Evolutionary conservation across 1,140 invertebrate species (phyloP).

Genomic region (Alviniconcha marisindica): DNA sequence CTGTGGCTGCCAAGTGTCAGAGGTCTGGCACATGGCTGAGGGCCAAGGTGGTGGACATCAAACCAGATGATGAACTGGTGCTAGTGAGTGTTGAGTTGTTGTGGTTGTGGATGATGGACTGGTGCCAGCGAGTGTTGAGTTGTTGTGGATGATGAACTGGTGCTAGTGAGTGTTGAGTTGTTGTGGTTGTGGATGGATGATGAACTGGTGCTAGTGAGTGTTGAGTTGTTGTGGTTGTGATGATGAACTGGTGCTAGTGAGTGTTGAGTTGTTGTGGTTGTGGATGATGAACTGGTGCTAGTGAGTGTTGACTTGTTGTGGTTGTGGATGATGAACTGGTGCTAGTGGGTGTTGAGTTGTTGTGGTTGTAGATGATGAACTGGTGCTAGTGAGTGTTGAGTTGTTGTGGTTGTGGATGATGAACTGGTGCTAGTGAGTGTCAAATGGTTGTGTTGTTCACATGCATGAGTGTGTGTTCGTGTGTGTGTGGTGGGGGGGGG

Average conservation of each 20-base stretch:
- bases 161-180: background rate
- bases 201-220: background rate
- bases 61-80: slow-evolving; percentile 28
- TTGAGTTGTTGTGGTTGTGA: no score
- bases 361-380: no score
- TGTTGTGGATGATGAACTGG: no score
- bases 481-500: no score
- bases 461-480: no score
- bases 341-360: background rate
- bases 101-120: background rate
- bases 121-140: background rate
- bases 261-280: background rate
- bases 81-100: background rate
- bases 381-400: background rate
- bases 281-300: background rate
- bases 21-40: slow-evolving; percentile 22
- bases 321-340: no score
- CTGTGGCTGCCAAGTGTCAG: slow-evolving; percentile 23
- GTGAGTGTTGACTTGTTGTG: background rate
- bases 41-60: slow-evolving; percentile 26
- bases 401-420: no score
- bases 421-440: slow-evolving; percentile 8
- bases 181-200: no score
- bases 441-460: background rate
- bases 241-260: slow-evolving; percentile 19